Evolutionary conservation across 2,888 invertebrate species (phyloP), one percentile per base, ranked within the genome.

Genomic region (Scaptomyza tumidula): DNA sequence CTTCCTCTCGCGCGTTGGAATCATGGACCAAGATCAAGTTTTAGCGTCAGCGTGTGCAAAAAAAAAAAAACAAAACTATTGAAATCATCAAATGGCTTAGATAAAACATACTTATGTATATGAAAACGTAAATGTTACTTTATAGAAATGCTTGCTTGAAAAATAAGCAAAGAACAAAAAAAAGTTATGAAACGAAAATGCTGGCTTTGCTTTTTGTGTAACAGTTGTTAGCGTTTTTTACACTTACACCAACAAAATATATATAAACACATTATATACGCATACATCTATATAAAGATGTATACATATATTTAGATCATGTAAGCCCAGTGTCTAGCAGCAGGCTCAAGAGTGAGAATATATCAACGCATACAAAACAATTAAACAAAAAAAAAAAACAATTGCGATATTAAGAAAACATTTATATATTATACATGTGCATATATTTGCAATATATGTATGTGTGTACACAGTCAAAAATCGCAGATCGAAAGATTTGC

Each of bases 301-400:
- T 59, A 73, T 52, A 79, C 63, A 71, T 52, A 59, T 63, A 78
- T 59, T 65, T 79, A 85, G 69, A 77, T 81, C 70, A 72, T 69
- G 54, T 76, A 81, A 84, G 84, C 81, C 81, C 84, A 80, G 80
- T 81, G 84, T 80, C 80, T 82, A 80, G 80, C 71, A 78, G 78
- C 84, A 78, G 78, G 83, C 80, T 83, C 80, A 83, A 82, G 83
- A 83, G 83, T 83, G 83, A 83, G 83, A 83, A 86, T 78, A 86
- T 78, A 73, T 72, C 55, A 67, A 69, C 55, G 71, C 41, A 70
- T 59, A 70, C 45, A 75, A 52, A 66, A 75, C 71, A 60, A 78
- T 76, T 74, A 45, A 53, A 59, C 31, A 19, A 43, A 50, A 45
- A 53, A 59, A 31, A 19, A 43, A 50, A 43, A 37, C 54, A 31